A percentile compares a stretch with the other conserved stretches of the same genome.
These are phyloP conservation scores for Oreochromis tanganicae DNA, from an alignment of 2,113 vertebrate genomes.

Conservation along the genomic window DNA sequence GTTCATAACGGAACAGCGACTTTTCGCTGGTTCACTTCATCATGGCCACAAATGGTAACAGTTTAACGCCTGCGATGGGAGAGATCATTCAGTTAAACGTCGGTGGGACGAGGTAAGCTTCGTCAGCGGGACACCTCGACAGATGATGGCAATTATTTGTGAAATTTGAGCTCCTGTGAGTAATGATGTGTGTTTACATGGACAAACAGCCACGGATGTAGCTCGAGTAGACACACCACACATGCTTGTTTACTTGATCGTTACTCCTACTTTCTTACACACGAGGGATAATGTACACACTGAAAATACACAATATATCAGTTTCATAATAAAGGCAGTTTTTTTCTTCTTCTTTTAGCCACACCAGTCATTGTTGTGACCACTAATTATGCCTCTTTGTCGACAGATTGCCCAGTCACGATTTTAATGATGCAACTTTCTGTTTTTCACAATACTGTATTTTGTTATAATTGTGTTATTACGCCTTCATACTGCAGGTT, in stretches of 20 bases:
- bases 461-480: not conserved
- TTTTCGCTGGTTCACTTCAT: constrained; percentile 9
- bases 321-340: not conserved
- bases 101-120: constrained; percentile 84
- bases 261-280: not conserved
- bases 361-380: not conserved
- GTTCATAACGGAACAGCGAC: not conserved
- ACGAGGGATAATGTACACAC: not conserved
- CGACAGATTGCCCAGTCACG: not conserved
- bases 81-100: constrained; percentile 96
- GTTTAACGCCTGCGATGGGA: constrained; percentile 75
- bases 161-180: not conserved
- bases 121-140: not conserved
- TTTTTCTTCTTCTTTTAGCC: not conserved
- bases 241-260: not conserved
- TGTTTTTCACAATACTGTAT: not conserved
- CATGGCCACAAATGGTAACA: constrained; percentile 81
- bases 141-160: not conserved
- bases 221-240: not conserved
- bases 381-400: not conserved
- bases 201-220: not conserved
- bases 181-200: not conserved
- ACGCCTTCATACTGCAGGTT: constrained; percentile 74
- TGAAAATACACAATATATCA: not conserved
- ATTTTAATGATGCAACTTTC: not conserved